Evolutionary conservation across 2,113 vertebrate species (phyloP).

Genomic region (Pelobates fuscus): DNA sequence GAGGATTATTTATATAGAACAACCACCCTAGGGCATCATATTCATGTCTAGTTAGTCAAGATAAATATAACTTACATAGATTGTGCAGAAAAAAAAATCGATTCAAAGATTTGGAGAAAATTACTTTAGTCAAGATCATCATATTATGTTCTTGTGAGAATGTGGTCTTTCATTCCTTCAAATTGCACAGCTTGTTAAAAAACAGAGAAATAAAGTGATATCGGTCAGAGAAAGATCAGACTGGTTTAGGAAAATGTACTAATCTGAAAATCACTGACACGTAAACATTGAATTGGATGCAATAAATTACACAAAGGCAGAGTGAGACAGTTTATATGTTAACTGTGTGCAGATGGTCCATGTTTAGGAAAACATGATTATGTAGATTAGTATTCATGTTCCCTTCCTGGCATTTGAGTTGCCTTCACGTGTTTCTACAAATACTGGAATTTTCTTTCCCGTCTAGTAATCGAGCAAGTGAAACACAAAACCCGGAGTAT

Average conservation of each 20-base stretch:
- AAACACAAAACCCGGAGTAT: too few species aligned
- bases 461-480: too few species aligned
- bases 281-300: neutral
- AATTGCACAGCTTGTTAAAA: too few species aligned
- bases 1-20: too few species aligned
- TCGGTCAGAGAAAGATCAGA: neutral
- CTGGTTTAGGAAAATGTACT: neutral
- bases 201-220: neutral
- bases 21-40: too few species aligned
- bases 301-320: neutral
- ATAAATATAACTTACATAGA: neutral
- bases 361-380: neutral
- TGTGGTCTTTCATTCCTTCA: neutral
- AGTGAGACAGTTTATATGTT: neutral
- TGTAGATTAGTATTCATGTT: neutral
- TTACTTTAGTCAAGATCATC: neutral
- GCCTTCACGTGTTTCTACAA: too few species aligned
- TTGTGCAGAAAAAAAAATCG: neutral
- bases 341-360: neutral
- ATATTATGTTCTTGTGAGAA: neutral
- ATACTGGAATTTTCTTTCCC: too few species aligned
- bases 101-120: neutral
- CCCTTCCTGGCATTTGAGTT: neutral
- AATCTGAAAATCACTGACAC: conserved; percentile 1
- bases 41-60: too few species aligned